phyloP scores from a whole-genome alignment of 2,113 vertebrate genomes.

The Varanus salvator region DNA sequence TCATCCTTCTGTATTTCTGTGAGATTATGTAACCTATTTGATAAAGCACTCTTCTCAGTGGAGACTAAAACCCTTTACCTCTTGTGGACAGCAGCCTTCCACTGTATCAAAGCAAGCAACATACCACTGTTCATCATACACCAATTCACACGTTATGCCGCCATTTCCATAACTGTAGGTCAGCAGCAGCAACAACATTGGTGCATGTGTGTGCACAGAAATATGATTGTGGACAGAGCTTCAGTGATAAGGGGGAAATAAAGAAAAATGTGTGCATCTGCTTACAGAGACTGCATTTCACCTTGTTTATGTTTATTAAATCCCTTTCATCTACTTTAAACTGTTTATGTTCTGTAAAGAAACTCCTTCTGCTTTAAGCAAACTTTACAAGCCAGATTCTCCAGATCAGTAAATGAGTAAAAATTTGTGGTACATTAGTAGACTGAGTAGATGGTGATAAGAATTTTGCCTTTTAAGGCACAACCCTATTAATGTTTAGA shows the following conservation, averaged over 20 bases:
- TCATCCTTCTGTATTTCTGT: too few species aligned
- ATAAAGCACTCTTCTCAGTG: neutral
- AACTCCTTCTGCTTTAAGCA: neutral
- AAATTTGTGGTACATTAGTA: neutral
- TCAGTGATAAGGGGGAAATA: conserved; percentile 46
- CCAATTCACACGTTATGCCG: neutral
- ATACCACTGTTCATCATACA: neutral
- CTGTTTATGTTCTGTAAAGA: neutral
- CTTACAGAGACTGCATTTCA: conserved; percentile 58
- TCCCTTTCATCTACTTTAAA: neutral
- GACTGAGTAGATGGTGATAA: neutral
- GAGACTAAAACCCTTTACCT: neutral
- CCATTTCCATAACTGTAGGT: neutral
- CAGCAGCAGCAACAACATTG: conserved; percentile 3
- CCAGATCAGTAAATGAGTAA: neutral
- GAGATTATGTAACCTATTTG: neutral
- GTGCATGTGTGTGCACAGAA: neutral
- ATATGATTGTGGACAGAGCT: conserved; percentile 38
- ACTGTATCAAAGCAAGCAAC: neutral
- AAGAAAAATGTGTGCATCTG: conserved; percentile 52
- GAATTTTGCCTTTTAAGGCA: neutral
- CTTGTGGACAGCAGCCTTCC: neutral
- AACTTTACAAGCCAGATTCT: neutral
- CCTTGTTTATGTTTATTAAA: conserved; percentile 48
- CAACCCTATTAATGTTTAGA: too few species aligned